Percentiles rank a stretch among this genome's conserved stretches.
Conservation (phyloP, 2,888 invertebrate genomes). For the Pegoplata infirma region DNA sequence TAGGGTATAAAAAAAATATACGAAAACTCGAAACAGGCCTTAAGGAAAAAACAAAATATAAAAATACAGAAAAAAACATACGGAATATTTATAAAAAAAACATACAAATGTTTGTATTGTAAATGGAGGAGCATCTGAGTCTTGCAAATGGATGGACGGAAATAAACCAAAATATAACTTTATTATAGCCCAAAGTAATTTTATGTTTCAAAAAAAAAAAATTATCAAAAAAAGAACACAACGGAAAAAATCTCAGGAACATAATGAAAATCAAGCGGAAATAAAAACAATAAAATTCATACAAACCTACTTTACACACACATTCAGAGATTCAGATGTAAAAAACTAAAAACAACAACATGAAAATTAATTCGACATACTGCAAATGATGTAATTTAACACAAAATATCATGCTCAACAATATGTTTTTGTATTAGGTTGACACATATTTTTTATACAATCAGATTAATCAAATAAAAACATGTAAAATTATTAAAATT, state of each 20-base stretch:
- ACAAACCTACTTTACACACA: neutral
- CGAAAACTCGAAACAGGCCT: conserved; percentile 29
- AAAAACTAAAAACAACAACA: conserved; percentile 1
- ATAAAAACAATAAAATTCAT: conserved; percentile 40
- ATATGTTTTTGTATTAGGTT: too few species aligned
- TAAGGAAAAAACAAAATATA: too few species aligned
- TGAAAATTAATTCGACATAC: conserved; percentile 35
- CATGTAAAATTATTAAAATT: too few species aligned
- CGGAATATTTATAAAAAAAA: conserved; percentile 6
- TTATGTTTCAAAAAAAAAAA: conserved; percentile 11
- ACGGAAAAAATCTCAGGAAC: conserved; percentile 33
- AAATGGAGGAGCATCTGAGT: conserved; percentile 30
- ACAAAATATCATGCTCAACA: conserved; percentile 5
- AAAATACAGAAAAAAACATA: conserved; percentile 1
- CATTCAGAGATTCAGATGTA: too few species aligned
- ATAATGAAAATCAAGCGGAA: conserved; percentile 35
- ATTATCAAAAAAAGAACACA: neutral
- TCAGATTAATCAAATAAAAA: too few species aligned
- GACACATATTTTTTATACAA: too few species aligned
- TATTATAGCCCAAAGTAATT: conserved; percentile 40
- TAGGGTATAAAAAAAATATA: conserved; percentile 33
- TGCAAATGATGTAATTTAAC: conserved; percentile 39
- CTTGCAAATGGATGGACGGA: conserved; percentile 35
- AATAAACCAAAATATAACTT: conserved; percentile 49
- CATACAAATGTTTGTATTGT: conserved; percentile 3